These are phyloP conservation scores for Neodontobutis hainanensis DNA, from an alignment of 2,113 vertebrate species.

Conservation along the genomic window DNA sequence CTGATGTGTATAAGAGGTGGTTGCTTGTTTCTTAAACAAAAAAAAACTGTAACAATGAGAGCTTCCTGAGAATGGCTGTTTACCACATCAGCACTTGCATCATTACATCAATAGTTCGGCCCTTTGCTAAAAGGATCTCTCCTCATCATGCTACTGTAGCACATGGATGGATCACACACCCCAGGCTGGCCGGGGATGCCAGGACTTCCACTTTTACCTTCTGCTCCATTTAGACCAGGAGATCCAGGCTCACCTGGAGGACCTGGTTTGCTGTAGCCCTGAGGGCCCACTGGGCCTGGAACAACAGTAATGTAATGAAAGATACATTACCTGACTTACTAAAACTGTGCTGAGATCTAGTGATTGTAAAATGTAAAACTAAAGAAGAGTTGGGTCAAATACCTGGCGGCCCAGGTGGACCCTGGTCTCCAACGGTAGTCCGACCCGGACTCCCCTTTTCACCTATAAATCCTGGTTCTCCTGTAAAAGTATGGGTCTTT, in stretches of 20 bases:
- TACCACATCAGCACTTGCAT: slow-evolving; percentile 74
- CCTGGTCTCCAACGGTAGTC: slow-evolving; percentile 83
- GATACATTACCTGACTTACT: background rate
- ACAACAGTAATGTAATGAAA: slow-evolving; percentile 1
- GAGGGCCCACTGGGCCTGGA: slow-evolving; percentile 87
- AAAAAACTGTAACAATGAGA: slow-evolving; percentile 78
- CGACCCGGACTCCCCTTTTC: slow-evolving; percentile 87
- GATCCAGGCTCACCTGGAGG: slow-evolving; percentile 84
- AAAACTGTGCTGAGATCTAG: background rate
- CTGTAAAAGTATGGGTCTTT: slow-evolving; percentile 70
- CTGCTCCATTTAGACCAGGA: slow-evolving; percentile 86
- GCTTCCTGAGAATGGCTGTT: slow-evolving; percentile 90
- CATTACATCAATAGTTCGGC: slow-evolving; percentile 88
- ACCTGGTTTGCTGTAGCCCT: slow-evolving; percentile 87
- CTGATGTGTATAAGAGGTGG: slow-evolving; percentile 70
- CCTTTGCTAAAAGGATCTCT: slow-evolving; percentile 94
- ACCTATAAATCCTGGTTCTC: slow-evolving; percentile 86
- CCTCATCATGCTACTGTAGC: slow-evolving; percentile 88
- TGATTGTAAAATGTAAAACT: background rate
- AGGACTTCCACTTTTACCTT: slow-evolving; percentile 85
- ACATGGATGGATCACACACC: slow-evolving; percentile 90
- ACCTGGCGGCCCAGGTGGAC: slow-evolving; percentile 89
- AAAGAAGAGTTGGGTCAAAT: slow-evolving; percentile 33
- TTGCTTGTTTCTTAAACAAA: slow-evolving; percentile 75
- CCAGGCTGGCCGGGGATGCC: slow-evolving; percentile 88